phyloP scores from a whole-genome alignment of 2,888 invertebrate species.

The Tipula lateralis region DNA sequence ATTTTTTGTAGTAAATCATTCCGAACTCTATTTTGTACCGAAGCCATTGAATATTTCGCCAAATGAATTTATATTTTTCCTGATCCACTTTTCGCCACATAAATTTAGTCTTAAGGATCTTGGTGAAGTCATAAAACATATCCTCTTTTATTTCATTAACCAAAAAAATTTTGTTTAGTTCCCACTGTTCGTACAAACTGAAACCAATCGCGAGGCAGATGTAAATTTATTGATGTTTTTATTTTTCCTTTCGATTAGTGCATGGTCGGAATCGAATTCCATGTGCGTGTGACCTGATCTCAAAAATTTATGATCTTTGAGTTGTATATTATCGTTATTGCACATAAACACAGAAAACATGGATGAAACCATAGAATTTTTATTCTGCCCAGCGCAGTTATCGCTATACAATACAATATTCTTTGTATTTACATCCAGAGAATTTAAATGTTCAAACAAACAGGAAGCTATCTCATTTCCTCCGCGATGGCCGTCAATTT shows the following conservation, averaged over 20 bases:
- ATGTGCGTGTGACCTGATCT: conserved; percentile 4
- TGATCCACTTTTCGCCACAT: not conserved
- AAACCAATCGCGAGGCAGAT: not conserved
- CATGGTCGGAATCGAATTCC: not conserved
- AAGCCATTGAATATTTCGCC: not conserved
- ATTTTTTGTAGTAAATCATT: not conserved
- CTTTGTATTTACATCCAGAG: not conserved
- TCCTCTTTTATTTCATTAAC: not conserved
- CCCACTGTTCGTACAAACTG: conserved; percentile 20
- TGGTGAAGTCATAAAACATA: not conserved
- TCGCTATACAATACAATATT: not conserved
- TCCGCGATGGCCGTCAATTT: not conserved
- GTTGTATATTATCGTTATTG: not conserved
- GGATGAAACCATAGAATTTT: not conserved
- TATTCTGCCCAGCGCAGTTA: not conserved
- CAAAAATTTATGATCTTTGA: not conserved
- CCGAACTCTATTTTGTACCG: not conserved
- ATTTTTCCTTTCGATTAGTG: not conserved
- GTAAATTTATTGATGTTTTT: not conserved
- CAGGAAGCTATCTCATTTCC: not conserved
- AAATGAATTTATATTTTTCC: not conserved
- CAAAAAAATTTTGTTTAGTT: not conserved
- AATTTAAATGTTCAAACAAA: not conserved
- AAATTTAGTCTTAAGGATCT: not conserved
- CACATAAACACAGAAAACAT: not conserved